Conservation (phyloP, 2,888 invertebrate species). For the Geotrupes spiniger region DNA sequence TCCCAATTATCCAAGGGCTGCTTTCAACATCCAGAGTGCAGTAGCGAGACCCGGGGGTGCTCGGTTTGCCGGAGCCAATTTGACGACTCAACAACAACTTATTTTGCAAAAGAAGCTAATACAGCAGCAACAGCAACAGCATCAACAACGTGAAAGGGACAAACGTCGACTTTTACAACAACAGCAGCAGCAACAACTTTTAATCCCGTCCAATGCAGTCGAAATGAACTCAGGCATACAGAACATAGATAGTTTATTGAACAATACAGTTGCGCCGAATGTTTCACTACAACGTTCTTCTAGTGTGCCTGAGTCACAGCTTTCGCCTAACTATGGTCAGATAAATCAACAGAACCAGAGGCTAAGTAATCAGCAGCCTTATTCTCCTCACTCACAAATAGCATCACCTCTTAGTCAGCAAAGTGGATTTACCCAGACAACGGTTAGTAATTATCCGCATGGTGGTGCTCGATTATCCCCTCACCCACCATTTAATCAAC, state of each 20-base stretch:
- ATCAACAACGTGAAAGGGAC: conserved; percentile 42
- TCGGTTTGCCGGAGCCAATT: conserved; percentile 31
- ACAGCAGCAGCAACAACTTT: conserved; percentile 77
- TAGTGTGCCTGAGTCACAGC: conserved; percentile 56
- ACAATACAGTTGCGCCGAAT: conserved; percentile 84
- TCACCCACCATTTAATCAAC: conserved; percentile 56
- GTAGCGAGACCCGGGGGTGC: conserved; percentile 28
- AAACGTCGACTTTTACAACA: conserved; percentile 72
- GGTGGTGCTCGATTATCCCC: conserved; percentile 57
- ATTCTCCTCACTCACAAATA: conserved; percentile 52
- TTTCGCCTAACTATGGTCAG: conserved; percentile 59
- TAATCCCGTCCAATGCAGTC: conserved; percentile 74
- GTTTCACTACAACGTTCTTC: conserved; percentile 77
- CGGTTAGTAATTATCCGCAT: conserved; percentile 42
- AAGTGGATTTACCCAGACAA: conserved; percentile 41
- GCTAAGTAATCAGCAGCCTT: conserved; percentile 43
- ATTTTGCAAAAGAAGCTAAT: conserved; percentile 48
- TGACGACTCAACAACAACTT: conserved; percentile 35
- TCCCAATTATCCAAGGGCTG: conserved; percentile 45
- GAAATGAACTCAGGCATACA: conserved; percentile 57
- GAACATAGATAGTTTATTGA: conserved; percentile 81
- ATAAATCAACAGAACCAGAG: conserved; percentile 37
- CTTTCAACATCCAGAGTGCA: conserved; percentile 32
- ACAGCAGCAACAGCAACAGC: conserved; percentile 45
- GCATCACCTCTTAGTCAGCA: conserved; percentile 48